Base-by-base conservation (phyloP, 2,888 invertebrate species). In the Lasioglossum pauxillum region DNA sequence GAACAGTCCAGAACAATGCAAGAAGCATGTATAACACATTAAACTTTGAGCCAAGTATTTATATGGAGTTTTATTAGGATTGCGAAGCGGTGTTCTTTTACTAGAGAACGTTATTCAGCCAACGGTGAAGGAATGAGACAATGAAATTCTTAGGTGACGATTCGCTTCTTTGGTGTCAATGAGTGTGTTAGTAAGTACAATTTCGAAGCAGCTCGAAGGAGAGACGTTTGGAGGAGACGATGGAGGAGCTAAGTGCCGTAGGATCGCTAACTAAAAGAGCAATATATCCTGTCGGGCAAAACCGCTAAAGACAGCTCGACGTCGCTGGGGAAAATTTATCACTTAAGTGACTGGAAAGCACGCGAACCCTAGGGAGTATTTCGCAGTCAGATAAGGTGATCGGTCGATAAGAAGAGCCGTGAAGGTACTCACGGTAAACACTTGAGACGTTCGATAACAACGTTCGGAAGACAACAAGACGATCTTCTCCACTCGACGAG, bases 231-330 rank as follows among this genome's bases (percentile, higher is more conserved):
- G 64, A 72, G 75, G 78, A 86, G 88, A 80, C 85, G 82, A 82
- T 82, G 77, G 80, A 46, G 79, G 80, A 78, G 81, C 84, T 86
- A 88, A 88, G 85, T 88, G 87, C 71, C 80, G 19, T 76, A 57
- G 82, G 77, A 82, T 80, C 85, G 80, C 84, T 85, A 88, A 89
- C 90, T 89, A 89, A 90, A 85, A 88, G 89, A 89, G 92, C 93
- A 91, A 93, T 94, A 94, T 93, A 94, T 94, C 91, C 89, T 89
- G 64, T 83, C 78, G 87, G 86, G 91, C 92, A 93, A 94, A 94
- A 93, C 93, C 94, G 86, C 91, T 89, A 90, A 93, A 92, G 94
- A 93, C 93, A 92, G 88, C 85, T 83, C 88, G 90, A 92, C 90
- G 90, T 89, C 86, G 88, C 86, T 85, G 82, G 84, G 81, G 74